Evolutionary conservation across 2,797 vertebrate genomes (phyloP).

Genomic region (Anomalospiza imberbis): DNA sequence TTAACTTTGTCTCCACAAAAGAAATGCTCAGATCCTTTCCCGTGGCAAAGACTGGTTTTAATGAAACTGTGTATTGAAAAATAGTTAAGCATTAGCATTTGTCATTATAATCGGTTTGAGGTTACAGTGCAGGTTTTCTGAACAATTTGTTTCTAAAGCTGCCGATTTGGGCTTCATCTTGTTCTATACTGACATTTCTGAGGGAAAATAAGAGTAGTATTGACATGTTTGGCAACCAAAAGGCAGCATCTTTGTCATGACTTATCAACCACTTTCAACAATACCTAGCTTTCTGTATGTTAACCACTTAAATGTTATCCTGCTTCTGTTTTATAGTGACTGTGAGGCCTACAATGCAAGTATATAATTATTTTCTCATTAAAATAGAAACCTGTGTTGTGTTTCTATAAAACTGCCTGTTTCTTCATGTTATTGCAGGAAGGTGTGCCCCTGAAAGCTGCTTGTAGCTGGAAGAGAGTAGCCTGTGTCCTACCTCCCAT

Average conservation of each 20-base stretch:
- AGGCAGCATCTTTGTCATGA: conserved; percentile 56
- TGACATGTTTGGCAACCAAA: conserved; percentile 53
- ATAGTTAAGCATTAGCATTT: conserved; percentile 71
- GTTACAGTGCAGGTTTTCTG: conserved; percentile 65
- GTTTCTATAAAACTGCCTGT: conserved; percentile 42
- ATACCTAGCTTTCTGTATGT: conserved; percentile 83
- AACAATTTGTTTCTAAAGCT: conserved; percentile 63
- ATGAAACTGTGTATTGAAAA: conserved; percentile 65
- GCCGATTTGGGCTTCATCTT: conserved; percentile 62
- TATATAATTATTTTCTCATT: conserved; percentile 98
- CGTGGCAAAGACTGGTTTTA: conserved; percentile 68
- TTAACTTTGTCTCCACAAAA: conserved; percentile 69
- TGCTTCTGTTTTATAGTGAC: conserved; percentile 90
- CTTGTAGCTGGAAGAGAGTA: neutral
- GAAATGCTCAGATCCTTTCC: conserved; percentile 48
- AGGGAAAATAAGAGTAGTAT: conserved; percentile 46
- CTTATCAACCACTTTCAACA: conserved; percentile 66
- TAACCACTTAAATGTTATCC: conserved; percentile 89
- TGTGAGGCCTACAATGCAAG: conserved; percentile 87
- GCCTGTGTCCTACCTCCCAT: neutral
- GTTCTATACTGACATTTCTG: conserved; percentile 46
- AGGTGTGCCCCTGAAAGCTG: neutral
- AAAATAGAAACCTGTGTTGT: conserved; percentile 82
- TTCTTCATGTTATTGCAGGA: neutral
- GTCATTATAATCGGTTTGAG: conserved; percentile 71